Evolutionary conservation across 2,888 invertebrate genomes (phyloP).

Genomic region (Synanthedon vespiformis): DNA sequence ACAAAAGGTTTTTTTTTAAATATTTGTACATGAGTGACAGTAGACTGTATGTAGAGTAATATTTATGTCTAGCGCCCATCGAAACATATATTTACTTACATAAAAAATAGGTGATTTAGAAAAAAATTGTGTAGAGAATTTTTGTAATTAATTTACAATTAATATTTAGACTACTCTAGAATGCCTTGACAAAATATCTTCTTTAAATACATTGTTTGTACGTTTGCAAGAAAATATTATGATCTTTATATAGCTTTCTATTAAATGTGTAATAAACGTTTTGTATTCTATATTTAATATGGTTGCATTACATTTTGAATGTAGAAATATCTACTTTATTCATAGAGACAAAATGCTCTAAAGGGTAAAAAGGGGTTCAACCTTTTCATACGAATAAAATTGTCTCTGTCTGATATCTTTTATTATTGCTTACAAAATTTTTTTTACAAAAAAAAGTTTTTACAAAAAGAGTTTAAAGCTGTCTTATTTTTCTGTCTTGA

Average conservation of each 20-base stretch:
- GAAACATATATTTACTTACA: constrained; percentile 2
- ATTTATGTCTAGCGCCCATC: not conserved
- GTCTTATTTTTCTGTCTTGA: too few species aligned
- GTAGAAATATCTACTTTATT: not conserved
- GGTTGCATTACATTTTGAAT: not conserved
- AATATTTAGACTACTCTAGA: constrained; percentile 1
- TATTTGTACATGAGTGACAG: constrained; percentile 11
- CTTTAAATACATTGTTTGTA: constrained; percentile 1
- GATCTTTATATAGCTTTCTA: constrained; percentile 4
- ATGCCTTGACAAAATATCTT: constrained; percentile 4
- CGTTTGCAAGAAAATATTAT: not conserved
- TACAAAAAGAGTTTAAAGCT: too few species aligned
- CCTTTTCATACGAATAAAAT: too few species aligned
- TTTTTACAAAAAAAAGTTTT: too few species aligned
- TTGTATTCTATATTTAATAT: not conserved
- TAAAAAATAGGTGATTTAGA: constrained; percentile 4
- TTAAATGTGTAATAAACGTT: constrained; percentile 1
- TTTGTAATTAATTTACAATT: not conserved
- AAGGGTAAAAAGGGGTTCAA: too few species aligned
- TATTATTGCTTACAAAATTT: too few species aligned
- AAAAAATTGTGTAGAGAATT: constrained; percentile 4
- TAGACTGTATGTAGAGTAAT: not conserved
- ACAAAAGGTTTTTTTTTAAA: too few species aligned
- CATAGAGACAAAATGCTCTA: too few species aligned
- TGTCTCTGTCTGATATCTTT: too few species aligned